Conservation (phyloP, 2,888 invertebrate species). For the Cryptus viduatorius region DNA sequence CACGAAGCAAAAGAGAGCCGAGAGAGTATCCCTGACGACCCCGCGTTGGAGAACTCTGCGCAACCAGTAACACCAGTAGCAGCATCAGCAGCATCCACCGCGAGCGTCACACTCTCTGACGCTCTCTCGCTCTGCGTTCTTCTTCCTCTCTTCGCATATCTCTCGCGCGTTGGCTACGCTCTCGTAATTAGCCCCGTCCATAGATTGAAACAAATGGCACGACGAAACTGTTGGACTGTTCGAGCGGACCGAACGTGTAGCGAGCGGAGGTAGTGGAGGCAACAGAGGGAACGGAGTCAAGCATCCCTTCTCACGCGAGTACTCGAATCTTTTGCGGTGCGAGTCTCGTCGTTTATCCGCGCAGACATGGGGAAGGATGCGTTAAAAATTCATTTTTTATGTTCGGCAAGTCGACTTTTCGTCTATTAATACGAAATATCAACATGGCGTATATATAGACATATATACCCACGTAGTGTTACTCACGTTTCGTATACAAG, state of each 20-base stretch:
- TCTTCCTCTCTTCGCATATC: conserved; percentile 30
- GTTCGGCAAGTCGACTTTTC: not conserved
- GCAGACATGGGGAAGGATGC: conserved; percentile 18
- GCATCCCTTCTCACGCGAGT: conserved; percentile 85
- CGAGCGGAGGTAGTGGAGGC: conserved; percentile 56
- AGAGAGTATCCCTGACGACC: conserved; percentile 44
- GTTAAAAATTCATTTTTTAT: conserved; percentile 20
- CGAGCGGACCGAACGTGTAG: conserved; percentile 53
- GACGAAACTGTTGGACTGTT: conserved; percentile 69
- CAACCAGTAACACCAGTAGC: conserved; percentile 1
- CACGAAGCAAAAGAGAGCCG: conserved; percentile 32
- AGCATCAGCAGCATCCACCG: conserved; percentile 22
- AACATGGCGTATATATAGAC: not conserved
- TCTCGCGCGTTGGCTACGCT: conserved; percentile 67
- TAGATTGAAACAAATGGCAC: conserved; percentile 87
- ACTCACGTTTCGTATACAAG: conserved; percentile 32
- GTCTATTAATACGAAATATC: conserved; percentile 36
- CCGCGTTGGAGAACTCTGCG: conserved; percentile 23
- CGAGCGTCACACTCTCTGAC: conserved; percentile 57
- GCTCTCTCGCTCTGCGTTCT: not conserved
- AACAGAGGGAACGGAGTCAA: conserved; percentile 84
- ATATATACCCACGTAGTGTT: not conserved
- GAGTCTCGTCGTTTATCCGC: conserved; percentile 12
- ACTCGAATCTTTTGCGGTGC: conserved; percentile 51
- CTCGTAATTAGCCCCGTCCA: conserved; percentile 82